Percentiles rank a stretch among this genome's conserved stretches.
These are phyloP conservation scores for Caenorhabditis zanzibari DNA, from an alignment of 2,888 invertebrate genomes.

Conservation along the genomic window DNA sequence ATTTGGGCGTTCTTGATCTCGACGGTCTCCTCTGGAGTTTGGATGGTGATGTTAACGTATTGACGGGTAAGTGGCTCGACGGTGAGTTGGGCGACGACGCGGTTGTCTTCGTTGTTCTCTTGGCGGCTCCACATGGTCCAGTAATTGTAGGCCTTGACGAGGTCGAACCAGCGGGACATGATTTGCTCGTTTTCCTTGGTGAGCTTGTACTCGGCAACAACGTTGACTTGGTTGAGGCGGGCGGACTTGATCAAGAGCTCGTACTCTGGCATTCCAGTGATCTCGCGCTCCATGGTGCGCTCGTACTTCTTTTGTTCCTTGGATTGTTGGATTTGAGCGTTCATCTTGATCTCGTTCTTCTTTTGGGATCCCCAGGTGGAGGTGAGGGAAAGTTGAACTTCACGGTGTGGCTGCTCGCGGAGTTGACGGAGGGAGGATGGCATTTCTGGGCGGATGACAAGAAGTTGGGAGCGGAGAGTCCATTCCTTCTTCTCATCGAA, in stretches of 20 bases:
- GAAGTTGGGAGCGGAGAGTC: slow-evolving; percentile 70
- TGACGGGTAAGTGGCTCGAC: slow-evolving; percentile 79
- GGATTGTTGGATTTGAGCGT: slow-evolving; percentile 67
- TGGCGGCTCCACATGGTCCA: slow-evolving; percentile 62
- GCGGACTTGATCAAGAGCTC: slow-evolving; percentile 67
- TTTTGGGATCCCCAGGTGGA: slow-evolving; percentile 72
- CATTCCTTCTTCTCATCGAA: slow-evolving; percentile 70
- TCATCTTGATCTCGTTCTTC: slow-evolving; percentile 66
- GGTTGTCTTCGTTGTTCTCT: slow-evolving; percentile 60
- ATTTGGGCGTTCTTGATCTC: slow-evolving; percentile 69
- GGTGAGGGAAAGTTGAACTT: slow-evolving; percentile 64
- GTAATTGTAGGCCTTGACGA: slow-evolving; percentile 76
- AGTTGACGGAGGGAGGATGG: slow-evolving; percentile 68
- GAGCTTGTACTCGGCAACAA: slow-evolving; percentile 74
- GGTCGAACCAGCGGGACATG: slow-evolving; percentile 68
- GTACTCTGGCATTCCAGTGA: slow-evolving; percentile 65
- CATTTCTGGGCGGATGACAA: slow-evolving; percentile 72
- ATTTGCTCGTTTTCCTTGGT: slow-evolving; percentile 63
- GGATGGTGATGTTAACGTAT: slow-evolving; percentile 78
- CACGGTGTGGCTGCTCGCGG: slow-evolving; percentile 72
- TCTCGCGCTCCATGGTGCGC: slow-evolving; percentile 46
- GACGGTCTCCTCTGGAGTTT: slow-evolving; percentile 74
- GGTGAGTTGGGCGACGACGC: slow-evolving; percentile 69
- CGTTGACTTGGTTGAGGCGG: slow-evolving; percentile 71
- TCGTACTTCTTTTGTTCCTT: slow-evolving; percentile 66